Conservation (phyloP, 2,797 vertebrate genomes). For the Ibycter americanus region DNA sequence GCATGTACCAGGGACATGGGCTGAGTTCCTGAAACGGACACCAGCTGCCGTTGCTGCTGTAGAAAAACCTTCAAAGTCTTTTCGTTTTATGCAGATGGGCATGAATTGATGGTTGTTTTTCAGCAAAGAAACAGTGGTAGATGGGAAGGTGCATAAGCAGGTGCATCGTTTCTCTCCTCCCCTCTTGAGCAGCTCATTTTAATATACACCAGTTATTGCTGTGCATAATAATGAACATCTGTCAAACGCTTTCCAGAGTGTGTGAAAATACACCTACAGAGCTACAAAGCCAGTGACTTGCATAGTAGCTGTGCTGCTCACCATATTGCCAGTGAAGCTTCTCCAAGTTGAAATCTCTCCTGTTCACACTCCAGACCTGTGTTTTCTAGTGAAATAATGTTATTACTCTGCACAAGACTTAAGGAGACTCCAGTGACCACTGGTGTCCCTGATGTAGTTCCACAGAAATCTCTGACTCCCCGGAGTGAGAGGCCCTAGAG, state of each 20-base stretch:
- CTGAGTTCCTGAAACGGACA: background rate
- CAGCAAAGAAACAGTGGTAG: background rate
- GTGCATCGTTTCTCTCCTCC: conserved; percentile 35
- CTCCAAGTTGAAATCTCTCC: background rate
- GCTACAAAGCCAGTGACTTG: background rate
- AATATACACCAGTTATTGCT: conserved; percentile 41
- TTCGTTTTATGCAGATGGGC: background rate
- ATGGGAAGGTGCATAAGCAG: conserved; percentile 46
- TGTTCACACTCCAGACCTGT: background rate
- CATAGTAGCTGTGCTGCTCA: conserved; percentile 3
- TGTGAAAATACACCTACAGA: conserved; percentile 45
- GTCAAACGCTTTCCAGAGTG: conserved; percentile 50
- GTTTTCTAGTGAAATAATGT: background rate
- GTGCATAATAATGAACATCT: conserved; percentile 74
- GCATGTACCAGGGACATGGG: fast-evolving
- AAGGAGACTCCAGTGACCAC: background rate
- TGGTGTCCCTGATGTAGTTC: background rate
- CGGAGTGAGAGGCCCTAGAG: background rate
- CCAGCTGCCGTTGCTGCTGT: background rate
- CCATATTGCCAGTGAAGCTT: background rate
- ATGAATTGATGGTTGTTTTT: conserved; percentile 16
- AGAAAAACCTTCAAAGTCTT: background rate
- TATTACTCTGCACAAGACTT: background rate
- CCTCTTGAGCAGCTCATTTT: conserved; percentile 43
- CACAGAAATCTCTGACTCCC: background rate